A percentile compares a stretch with the other conserved stretches of the same genome.
Conservation (phyloP, 2,797 vertebrate species). For the Gephyroberyx darwinii region DNA sequence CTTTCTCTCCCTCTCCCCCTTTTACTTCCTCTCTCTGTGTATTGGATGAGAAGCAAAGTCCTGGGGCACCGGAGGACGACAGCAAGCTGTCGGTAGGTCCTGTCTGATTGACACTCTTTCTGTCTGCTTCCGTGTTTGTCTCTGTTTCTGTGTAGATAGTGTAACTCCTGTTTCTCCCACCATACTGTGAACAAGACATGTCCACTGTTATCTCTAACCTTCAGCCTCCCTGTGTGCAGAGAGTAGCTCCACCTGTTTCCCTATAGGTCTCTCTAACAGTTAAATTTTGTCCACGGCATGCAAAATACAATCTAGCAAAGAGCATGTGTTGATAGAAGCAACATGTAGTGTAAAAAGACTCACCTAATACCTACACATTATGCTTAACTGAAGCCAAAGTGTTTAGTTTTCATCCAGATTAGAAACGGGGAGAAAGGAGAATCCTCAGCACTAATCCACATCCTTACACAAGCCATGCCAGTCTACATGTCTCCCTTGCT, state of each 20-base stretch:
- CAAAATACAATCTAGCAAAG: slow-evolving; percentile 36
- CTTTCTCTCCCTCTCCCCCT: slow-evolving; percentile 51
- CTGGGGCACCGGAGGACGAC: slow-evolving; percentile 87
- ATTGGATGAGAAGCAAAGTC: slow-evolving; percentile 84
- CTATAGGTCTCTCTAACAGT: slow-evolving; percentile 9
- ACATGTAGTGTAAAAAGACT: background rate
- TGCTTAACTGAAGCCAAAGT: background rate
- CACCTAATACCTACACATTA: slow-evolving; percentile 20
- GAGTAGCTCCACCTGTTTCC: slow-evolving; percentile 41
- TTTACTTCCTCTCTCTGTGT: slow-evolving; percentile 78
- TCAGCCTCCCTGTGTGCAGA: slow-evolving; percentile 47
- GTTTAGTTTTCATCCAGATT: slow-evolving; percentile 26
- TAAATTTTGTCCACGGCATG: slow-evolving; percentile 43
- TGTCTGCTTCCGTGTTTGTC: slow-evolving; percentile 68
- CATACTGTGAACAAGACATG: slow-evolving; percentile 49
- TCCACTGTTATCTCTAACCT: slow-evolving; percentile 54
- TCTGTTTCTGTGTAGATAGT: slow-evolving; percentile 57
- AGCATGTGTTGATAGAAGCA: slow-evolving; percentile 36
- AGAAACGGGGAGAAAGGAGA: slow-evolving; percentile 24
- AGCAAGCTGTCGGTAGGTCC: slow-evolving; percentile 92
- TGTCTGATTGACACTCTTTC: slow-evolving; percentile 71
- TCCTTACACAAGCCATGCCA: slow-evolving; percentile 34
- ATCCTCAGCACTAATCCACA: slow-evolving; percentile 28
- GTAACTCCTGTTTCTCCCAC: slow-evolving; percentile 47
- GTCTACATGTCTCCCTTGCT: slow-evolving; percentile 36